Percentiles rank a stretch among this genome's conserved stretches.
phyloP scores from a whole-genome alignment of 2,797 vertebrate species.

The Mallotus villosus region DNA sequence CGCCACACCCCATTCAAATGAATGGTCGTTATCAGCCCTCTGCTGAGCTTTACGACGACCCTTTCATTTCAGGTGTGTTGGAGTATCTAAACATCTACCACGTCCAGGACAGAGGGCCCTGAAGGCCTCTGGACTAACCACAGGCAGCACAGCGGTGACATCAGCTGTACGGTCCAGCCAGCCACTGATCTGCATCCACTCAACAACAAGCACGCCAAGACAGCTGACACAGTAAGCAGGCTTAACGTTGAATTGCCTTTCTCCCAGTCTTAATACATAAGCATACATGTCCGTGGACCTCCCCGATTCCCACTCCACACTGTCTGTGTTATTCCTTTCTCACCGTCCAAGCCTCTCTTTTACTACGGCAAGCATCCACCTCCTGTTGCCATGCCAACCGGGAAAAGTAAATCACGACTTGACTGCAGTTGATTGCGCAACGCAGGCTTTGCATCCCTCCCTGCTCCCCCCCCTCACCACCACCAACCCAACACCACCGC shows the following conservation, averaged over 20 bases:
- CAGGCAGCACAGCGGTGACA: no score
- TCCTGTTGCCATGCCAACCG: constrained; percentile 72
- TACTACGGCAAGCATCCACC: constrained; percentile 25
- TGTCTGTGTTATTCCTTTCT: background rate
- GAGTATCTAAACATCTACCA: background rate
- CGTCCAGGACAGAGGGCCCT: background rate
- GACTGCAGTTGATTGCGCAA: constrained; percentile 47
- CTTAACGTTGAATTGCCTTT: no score
- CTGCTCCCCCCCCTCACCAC: background rate
- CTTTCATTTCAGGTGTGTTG: background rate
- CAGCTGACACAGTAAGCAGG: background rate
- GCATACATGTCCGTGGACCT: background rate
- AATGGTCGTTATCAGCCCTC: background rate
- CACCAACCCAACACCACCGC: background rate
- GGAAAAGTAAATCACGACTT: constrained; percentile 67
- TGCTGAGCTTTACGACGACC: background rate
- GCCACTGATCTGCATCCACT: background rate
- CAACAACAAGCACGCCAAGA: background rate
- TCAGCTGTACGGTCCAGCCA: no score
- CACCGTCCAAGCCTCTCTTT: background rate
- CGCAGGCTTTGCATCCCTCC: constrained; percentile 32
- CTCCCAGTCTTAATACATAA: background rate
- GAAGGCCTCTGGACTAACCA: no score
- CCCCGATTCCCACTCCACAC: background rate
- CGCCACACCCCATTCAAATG: no score